Evolutionary conservation across 1,140 invertebrate species (phyloP).

Genomic region (Bombyx mandarina): DNA sequence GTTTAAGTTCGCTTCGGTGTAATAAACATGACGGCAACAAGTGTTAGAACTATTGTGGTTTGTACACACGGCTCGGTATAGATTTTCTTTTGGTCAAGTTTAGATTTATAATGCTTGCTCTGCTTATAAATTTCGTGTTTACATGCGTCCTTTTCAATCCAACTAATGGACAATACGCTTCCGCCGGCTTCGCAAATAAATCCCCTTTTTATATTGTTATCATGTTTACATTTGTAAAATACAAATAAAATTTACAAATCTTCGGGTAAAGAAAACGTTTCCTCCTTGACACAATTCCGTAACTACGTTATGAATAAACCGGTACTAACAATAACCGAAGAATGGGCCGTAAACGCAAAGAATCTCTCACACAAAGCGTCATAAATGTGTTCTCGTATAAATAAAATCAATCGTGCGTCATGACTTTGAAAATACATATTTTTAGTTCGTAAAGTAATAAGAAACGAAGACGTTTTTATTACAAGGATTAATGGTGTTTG

Average conservation of each 20-base stretch:
- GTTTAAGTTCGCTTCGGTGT: constrained; percentile 26
- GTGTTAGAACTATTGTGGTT: constrained; percentile 26
- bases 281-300: too few relatives aligned
- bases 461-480: constrained; percentile 10
- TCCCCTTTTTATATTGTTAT: too few relatives aligned
- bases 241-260: too few relatives aligned
- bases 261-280: too few relatives aligned
- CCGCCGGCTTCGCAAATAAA: too few relatives aligned
- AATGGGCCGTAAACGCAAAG: constrained; percentile 25
- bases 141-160: too few relatives aligned
- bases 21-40: constrained; percentile 46
- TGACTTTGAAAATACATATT: constrained; percentile 16
- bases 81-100: too few relatives aligned
- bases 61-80: constrained; percentile 22
- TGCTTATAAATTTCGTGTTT: too few relatives aligned
- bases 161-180: too few relatives aligned
- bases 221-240: too few relatives aligned
- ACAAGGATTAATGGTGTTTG: constrained; percentile 9
- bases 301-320: too few relatives aligned
- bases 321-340: constrained; percentile 7
- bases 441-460: constrained; percentile 15
- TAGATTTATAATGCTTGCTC: too few relatives aligned
- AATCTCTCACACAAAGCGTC: constrained; percentile 38
- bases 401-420: constrained; percentile 50
- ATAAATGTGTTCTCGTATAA: constrained; percentile 53